Base-by-base conservation (phyloP, 1,140 invertebrate genomes). In the Steinernema feltiae region DNA sequence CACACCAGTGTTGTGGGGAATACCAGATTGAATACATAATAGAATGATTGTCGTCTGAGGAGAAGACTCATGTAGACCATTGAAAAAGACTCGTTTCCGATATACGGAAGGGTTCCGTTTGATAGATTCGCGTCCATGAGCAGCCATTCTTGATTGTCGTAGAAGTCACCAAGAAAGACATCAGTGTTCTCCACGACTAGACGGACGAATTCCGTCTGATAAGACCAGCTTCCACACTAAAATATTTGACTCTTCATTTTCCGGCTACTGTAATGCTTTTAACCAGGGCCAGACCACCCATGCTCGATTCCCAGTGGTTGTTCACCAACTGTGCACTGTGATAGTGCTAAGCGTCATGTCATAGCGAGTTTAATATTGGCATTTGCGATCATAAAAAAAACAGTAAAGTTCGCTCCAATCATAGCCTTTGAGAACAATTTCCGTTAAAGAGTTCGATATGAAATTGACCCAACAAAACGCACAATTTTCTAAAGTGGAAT, bases 111-210 rank as follows among this genome's bases (percentile, higher is more conserved):
- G 48, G 84, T 82, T 1, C 83, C 83, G 71, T 84, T 84, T 18
- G 71, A 72, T 15, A 84, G 41, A 0, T 70, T 80, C 21, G 84
- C 84, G 46, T 83, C 83, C 12, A 82, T 82, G 31, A 84, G 76
- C 2, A 84, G 82, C 83, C 83, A 85, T 80, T 85, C 83, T 71
- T 85, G 83, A 76, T 83, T 86, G 73, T 85, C 83, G 72, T 84
- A 85, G 70, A 85, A 85, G 48, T 86, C 84, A 30, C 82, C 83
- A 27, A 85, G 78, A 70, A 83, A 85, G 27, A 85, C 82, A 30
- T 85, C 84, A 46, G 77, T 75, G 29, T 80, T 77, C 3, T 86
- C 83, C 2, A 85, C 83, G 12, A 85, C 46, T n/a, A 84, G 75
- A 17, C 77, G 78, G 32, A 85, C 81, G 75, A 76, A 80, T 30